Evolutionary conservation across 2,113 vertebrate species (phyloP).

Genomic region (Nycticebus coucang): DNA sequence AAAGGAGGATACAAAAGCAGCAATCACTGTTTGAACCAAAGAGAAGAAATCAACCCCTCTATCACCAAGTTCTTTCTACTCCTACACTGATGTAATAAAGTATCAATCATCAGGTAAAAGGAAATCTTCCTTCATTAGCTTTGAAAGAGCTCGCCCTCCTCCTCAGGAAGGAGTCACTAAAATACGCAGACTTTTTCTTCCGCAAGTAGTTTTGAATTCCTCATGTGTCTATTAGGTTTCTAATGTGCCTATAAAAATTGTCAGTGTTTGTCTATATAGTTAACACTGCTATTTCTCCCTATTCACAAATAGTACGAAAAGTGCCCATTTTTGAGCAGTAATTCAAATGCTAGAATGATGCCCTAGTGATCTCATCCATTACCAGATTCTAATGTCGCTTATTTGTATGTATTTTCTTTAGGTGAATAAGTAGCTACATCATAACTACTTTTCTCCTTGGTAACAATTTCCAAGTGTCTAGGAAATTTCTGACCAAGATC

Average conservation of each 20-base stretch:
- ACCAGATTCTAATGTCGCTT: slow-evolving; percentile 19
- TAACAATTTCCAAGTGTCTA: slow-evolving; percentile 46
- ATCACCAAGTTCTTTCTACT: not conserved
- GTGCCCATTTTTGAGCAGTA: not conserved
- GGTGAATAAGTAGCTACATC: not conserved
- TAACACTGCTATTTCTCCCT: slow-evolving; percentile 1
- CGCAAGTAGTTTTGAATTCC: not conserved
- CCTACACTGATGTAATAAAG: not conserved
- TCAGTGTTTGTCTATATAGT: not conserved
- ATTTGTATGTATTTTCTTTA: not conserved
- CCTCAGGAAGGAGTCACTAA: not conserved
- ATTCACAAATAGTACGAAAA: not conserved
- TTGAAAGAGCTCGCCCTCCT: not conserved
- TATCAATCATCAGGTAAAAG: not conserved
- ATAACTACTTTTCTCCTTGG: not conserved
- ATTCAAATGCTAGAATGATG: not conserved
- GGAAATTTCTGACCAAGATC: not conserved
- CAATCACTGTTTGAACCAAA: not conserved
- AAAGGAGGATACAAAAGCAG: slow-evolving; percentile 17
- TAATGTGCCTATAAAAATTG: not conserved
- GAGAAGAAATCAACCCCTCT: slow-evolving; percentile 14
- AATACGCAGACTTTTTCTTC: not conserved
- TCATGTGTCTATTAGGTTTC: not conserved
- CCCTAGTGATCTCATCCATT: not conserved
- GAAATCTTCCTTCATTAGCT: not conserved